phyloP scores from a whole-genome alignment of 23 tunicate species.

The Trididemnum clinides region DNA sequence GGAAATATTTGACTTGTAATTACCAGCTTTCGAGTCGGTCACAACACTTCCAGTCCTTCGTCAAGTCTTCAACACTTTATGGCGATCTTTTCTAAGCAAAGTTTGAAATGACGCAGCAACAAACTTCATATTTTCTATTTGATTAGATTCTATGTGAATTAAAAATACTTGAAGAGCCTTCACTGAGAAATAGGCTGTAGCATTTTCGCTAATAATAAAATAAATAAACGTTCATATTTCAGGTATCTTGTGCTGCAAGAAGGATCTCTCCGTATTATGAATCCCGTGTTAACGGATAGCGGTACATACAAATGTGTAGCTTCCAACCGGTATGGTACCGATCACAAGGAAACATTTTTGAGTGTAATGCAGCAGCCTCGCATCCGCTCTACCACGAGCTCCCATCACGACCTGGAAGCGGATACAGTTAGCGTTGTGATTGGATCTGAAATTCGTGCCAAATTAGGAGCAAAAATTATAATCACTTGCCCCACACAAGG shows the following conservation, averaged over 20 bases:
- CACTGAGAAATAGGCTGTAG: no score
- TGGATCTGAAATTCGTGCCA: constrained; percentile 72
- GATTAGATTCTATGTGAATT: no score
- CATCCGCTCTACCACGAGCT: constrained; percentile 53
- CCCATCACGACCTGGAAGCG: constrained; percentile 33
- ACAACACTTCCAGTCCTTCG: no score
- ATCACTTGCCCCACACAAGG: constrained; percentile 83
- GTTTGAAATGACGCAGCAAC: no score
- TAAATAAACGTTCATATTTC: no score
- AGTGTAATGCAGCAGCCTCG: constrained; percentile 64
- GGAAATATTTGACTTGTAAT: no score
- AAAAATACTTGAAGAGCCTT: no score
- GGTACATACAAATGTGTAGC: constrained; percentile 88
- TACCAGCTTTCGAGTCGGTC: no score
- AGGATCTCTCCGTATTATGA: constrained; percentile 64
- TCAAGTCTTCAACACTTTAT: no score
- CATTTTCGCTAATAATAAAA: no score
- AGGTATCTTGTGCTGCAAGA: constrained; percentile 47
- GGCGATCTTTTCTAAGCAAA: no score
- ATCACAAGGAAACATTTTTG: constrained; percentile 45
- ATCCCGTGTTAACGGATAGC: constrained; percentile 53
- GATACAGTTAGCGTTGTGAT: constrained; percentile 36
- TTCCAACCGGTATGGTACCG: constrained; percentile 55
- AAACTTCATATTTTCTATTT: no score
- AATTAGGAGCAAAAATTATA: constrained; percentile 60